Conservation (phyloP, 2,888 invertebrate species). For the Cheilosia scutellata region DNA sequence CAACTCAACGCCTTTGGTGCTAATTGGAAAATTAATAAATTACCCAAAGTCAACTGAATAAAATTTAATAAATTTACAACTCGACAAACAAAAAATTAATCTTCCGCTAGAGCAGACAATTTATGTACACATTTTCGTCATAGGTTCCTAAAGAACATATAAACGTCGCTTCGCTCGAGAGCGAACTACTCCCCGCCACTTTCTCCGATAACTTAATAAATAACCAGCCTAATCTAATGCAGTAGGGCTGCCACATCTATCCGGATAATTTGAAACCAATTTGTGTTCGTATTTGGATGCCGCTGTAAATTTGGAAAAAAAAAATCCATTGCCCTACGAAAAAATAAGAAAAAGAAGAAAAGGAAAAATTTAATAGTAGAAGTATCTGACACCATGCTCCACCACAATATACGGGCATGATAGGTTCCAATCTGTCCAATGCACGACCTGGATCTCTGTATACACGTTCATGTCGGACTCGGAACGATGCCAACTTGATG, state of each 20-base stretch:
- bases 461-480: conserved; percentile 3
- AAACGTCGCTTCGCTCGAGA: not conserved
- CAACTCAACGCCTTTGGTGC: not conserved
- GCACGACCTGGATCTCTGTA: conserved; percentile 59
- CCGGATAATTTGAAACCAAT: conserved; percentile 55
- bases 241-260: conserved; percentile 11
- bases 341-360: conserved; percentile 1
- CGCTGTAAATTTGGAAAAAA: conserved; percentile 35
- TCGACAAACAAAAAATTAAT: conserved; percentile 43
- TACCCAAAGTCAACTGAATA: conserved; percentile 4
- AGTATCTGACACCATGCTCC: conserved; percentile 46
- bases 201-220: conserved; percentile 54
- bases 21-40: conserved; percentile 32
- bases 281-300: conserved; percentile 30
- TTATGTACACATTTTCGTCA: conserved; percentile 14
- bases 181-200: conserved; percentile 37
- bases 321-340: conserved; percentile 3
- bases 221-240: conserved; percentile 50
- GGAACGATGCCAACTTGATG: conserved; percentile 48
- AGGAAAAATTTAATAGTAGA: conserved; percentile 20
- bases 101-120: conserved; percentile 20
- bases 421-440: conserved; percentile 44
- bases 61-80: conserved; percentile 41
- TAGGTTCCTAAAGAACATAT: conserved; percentile 17
- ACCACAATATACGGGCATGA: conserved; percentile 18